Base-by-base conservation (phyloP, 1,140 invertebrate genomes). In the Drosophila athabasca region DNA sequence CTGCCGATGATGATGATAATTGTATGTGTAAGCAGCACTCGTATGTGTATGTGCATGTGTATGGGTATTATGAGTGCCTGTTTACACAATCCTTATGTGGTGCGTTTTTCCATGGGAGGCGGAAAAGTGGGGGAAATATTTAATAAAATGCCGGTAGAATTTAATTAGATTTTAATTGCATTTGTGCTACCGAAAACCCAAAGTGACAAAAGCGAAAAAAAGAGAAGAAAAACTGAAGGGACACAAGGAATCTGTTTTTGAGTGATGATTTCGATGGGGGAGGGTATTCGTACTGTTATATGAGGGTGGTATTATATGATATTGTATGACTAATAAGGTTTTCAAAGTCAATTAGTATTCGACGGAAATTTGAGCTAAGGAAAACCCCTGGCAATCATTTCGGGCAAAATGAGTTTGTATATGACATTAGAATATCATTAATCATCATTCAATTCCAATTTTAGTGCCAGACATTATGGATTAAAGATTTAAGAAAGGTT, bases 91-190 rank as follows among this genome's bases (percentile, higher is more conserved):
- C 67, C 76, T 88, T 88, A 88, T 76, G 44, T 55, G 66, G 41
- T 54, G 46, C 48, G 41, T 49, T 59, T 43, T 59, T 43, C 53
- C 19, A 44, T 2, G 39, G 26, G 35, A n/a, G 19, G n/a, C 26
- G 6, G 51, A 3, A 31, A 31, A 31, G 29, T 31, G 45, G 51
- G 46, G 62, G 76, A 67, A 87, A 84, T 76, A 82, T 85, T 85
- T 66, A 78, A 85, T 85, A 75, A 85, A 87, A 82, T 85, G 75
- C 78, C 83, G 75, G 82, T 82, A 72, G 83, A 85, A 88, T 85
- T 85, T 85, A 85, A 85, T 85, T 85, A 85, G 70, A 88, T 88
- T 85, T 88, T 85, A 85, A 85, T 85, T 85, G 82, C 76, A 76
- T 85, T 85, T 81, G 35, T 39, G 64, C 73, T 72, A 57, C 55